Evolutionary conservation across 2,888 invertebrate species (phyloP).

Genomic region (Dasypogon diadema): DNA sequence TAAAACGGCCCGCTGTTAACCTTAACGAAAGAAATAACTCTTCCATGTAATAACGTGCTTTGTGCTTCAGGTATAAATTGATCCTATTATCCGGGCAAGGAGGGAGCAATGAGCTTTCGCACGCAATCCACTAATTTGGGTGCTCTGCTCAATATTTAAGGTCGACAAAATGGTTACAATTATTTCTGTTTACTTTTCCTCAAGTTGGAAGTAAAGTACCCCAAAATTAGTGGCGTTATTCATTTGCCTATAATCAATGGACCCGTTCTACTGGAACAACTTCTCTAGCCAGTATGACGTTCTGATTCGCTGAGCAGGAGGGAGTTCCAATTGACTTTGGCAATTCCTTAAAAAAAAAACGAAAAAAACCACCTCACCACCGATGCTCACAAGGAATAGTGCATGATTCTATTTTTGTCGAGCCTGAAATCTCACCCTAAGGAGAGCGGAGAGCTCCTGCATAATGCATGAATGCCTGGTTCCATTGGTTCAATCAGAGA

Average conservation of each 20-base stretch:
- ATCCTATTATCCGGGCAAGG: conserved; percentile 52
- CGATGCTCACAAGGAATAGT: too few relatives aligned
- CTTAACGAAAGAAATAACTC: conserved; percentile 21
- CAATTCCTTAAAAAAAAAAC: too few relatives aligned
- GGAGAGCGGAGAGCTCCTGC: conserved; percentile 20
- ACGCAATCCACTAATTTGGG: conserved; percentile 53
- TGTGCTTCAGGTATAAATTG: conserved; percentile 42
- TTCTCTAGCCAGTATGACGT: neutral
- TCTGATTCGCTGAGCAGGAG: neutral
- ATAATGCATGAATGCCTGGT: conserved; percentile 51
- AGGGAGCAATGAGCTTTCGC: conserved; percentile 22
- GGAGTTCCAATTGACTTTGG: too few relatives aligned
- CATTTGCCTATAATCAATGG: neutral
- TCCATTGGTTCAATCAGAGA: conserved; percentile 53
- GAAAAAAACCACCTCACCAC: too few relatives aligned
- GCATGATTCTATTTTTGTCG: too few relatives aligned
- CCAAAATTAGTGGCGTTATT: neutral
- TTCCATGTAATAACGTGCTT: conserved; percentile 13
- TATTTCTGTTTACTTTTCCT: neutral
- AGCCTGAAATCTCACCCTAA: too few relatives aligned
- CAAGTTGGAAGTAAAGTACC: neutral
- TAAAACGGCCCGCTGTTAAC: conserved; percentile 7
- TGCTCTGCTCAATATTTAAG: conserved; percentile 37
- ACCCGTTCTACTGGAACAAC: neutral
- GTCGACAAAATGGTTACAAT: neutral